phyloP scores from a whole-genome alignment of 1,140 invertebrate species.

The Nebria ingens region DNA sequence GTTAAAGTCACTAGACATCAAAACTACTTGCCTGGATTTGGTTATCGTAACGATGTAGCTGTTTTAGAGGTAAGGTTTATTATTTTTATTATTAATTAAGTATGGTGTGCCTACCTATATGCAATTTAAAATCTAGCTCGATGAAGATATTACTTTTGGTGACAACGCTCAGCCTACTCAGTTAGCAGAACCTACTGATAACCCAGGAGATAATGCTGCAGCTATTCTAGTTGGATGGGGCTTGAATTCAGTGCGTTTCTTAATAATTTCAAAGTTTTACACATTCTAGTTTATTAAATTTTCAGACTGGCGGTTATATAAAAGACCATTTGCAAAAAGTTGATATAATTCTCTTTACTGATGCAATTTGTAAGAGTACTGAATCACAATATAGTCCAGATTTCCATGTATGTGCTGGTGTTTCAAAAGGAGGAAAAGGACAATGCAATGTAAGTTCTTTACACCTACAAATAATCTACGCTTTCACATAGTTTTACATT shows the following conservation, averaged over 20 bases:
- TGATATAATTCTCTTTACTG: constrained; percentile 28
- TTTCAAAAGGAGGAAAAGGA: constrained; percentile 32
- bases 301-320: constrained; percentile 29
- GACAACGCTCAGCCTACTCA: not conserved
- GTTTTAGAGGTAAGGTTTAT: constrained; percentile 30
- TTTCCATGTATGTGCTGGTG: constrained; percentile 33
- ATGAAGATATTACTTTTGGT: not conserved
- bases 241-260: not conserved
- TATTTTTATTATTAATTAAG: no score
- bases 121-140: no score
- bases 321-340: constrained; percentile 32
- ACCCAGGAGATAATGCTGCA: not conserved
- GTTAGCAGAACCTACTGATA: not conserved
- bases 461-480: no score
- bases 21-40: constrained; percentile 23
- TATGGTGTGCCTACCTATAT: no score
- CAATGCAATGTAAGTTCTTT: constrained; percentile 33
- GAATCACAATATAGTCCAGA: constrained; percentile 23
- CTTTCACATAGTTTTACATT: no score
- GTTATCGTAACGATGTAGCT: constrained; percentile 17
- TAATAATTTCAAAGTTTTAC: not conserved
- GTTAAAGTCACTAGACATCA: constrained; percentile 26
- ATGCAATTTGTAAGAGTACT: constrained; percentile 27
- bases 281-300: not conserved
- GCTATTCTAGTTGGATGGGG: not conserved